Conservation (phyloP, 2,888 invertebrate species). For the Drosophila borealis region DNA sequence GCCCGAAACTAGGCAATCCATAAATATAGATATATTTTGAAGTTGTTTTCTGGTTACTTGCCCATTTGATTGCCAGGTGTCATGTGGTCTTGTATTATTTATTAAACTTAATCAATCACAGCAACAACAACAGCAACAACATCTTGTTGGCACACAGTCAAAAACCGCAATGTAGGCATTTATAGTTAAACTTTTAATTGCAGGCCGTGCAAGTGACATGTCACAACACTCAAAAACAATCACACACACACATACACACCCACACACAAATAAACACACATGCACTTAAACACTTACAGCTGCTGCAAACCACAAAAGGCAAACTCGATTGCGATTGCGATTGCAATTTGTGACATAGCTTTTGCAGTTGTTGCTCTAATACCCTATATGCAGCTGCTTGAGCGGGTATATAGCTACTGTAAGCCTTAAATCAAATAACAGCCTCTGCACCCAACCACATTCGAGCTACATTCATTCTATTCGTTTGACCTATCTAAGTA, state of each 20-base stretch:
- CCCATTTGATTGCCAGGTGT: constrained; percentile 58
- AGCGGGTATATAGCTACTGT: neutral
- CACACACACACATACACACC: constrained; percentile 12
- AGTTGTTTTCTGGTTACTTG: constrained; percentile 22
- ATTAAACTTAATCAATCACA: constrained; percentile 71
- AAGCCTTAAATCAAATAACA: neutral
- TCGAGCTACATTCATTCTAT: neutral
- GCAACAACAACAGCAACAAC: constrained; percentile 19
- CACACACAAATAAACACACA: constrained; percentile 19
- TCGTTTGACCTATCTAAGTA: too few species aligned
- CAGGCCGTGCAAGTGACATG: constrained; percentile 64
- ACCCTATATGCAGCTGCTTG: neutral
- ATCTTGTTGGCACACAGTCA: constrained; percentile 31
- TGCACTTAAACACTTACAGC: constrained; percentile 39
- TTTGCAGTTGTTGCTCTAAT: constrained; percentile 31
- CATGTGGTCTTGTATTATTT: constrained; percentile 57
- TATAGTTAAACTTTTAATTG: constrained; percentile 70
- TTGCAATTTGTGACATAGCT: constrained; percentile 39
- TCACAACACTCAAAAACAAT: constrained; percentile 50
- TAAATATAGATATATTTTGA: constrained; percentile 20
- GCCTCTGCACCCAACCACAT: neutral
- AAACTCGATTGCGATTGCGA: constrained; percentile 62
- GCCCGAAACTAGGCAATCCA: constrained; percentile 22
- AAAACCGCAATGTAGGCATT: constrained; percentile 69
- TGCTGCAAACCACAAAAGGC: constrained; percentile 72